Conservation (phyloP, 2,888 invertebrate genomes). For the Aquatica leii region DNA sequence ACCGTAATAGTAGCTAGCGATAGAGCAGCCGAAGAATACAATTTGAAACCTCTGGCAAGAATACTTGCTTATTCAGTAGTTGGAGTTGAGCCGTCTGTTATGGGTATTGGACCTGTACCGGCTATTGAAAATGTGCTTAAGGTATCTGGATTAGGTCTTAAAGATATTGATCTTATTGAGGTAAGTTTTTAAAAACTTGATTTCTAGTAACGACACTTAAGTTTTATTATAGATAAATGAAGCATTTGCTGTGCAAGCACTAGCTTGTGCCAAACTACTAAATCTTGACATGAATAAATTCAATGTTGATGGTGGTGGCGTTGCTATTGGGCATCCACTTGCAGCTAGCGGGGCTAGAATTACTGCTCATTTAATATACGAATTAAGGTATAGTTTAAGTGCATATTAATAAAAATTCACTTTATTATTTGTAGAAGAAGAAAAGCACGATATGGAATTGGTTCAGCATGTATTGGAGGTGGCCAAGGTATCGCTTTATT, state of each 20-base stretch:
- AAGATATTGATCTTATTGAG: slow-evolving; percentile 93
- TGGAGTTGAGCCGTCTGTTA: slow-evolving; percentile 96
- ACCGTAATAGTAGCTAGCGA: slow-evolving; percentile 92
- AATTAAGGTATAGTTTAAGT: slow-evolving; percentile 83
- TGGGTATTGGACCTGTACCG: slow-evolving; percentile 97
- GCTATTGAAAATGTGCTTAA: slow-evolving; percentile 89
- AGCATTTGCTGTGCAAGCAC: slow-evolving; percentile 94
- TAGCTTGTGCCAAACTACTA: slow-evolving; percentile 91
- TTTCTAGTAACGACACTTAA: background rate
- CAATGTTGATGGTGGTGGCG: slow-evolving; percentile 96
- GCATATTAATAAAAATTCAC: background rate
- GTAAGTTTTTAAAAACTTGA: slow-evolving; percentile 64
- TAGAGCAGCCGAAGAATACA: slow-evolving; percentile 81
- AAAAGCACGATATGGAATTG: slow-evolving; percentile 86
- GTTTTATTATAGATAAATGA: slow-evolving; percentile 84
- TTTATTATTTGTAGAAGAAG: slow-evolving; percentile 70
- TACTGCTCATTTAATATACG: slow-evolving; percentile 89
- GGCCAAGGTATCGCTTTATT: slow-evolving; percentile 97
- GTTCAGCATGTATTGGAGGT: slow-evolving; percentile 98
- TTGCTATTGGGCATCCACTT: slow-evolving; percentile 96
- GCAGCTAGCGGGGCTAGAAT: slow-evolving; percentile 96
- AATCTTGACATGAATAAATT: slow-evolving; percentile 85
- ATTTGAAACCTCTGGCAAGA: slow-evolving; percentile 88
- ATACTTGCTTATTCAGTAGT: slow-evolving; percentile 91
- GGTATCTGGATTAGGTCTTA: slow-evolving; percentile 77